Evolutionary conservation across 2,113 vertebrate genomes (phyloP).

Genomic region (Nematolebias whitei): DNA sequence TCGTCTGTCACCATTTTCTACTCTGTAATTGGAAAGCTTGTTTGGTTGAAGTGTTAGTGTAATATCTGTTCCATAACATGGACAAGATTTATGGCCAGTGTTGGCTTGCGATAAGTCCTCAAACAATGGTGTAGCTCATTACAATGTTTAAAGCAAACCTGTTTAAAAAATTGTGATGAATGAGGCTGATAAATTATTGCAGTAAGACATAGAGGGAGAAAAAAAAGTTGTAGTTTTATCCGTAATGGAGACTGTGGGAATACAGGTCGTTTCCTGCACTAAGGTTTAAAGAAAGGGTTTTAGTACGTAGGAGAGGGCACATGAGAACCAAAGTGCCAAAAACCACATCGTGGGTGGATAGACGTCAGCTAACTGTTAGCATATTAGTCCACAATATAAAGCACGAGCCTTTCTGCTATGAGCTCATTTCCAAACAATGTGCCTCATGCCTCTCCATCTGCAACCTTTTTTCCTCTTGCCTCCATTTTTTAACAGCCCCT

Average conservation of each 20-base stretch:
- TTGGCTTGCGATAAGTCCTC: conserved; percentile 27
- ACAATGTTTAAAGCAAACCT: conserved; percentile 19
- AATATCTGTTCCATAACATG: conserved; percentile 40
- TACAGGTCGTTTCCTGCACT: conserved; percentile 21
- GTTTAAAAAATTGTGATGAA: background rate
- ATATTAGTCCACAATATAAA: conserved; percentile 79
- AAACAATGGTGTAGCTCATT: conserved; percentile 7
- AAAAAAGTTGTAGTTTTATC: background rate
- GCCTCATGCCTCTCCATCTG: conserved; percentile 84
- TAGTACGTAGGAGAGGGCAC: conserved; percentile 18
- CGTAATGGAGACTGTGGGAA: background rate
- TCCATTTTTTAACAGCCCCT: conserved; percentile 47
- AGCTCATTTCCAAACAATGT: conserved; percentile 82
- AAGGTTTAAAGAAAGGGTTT: conserved; percentile 40
- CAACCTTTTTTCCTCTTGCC: conserved; percentile 67
- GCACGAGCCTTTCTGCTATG: conserved; percentile 76
- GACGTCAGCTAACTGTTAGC: conserved; percentile 79
- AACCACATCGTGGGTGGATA: conserved; percentile 56
- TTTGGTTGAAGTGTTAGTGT: conserved; percentile 29
- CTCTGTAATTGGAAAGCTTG: conserved; percentile 46
- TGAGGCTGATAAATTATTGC: background rate
- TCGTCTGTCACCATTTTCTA: background rate
- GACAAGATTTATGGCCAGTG: conserved; percentile 23
- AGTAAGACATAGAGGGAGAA: no score
- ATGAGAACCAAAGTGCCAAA: conserved; percentile 39